Conservation (phyloP, 2,888 invertebrate species). For the Lamellibrachia satsuma region DNA sequence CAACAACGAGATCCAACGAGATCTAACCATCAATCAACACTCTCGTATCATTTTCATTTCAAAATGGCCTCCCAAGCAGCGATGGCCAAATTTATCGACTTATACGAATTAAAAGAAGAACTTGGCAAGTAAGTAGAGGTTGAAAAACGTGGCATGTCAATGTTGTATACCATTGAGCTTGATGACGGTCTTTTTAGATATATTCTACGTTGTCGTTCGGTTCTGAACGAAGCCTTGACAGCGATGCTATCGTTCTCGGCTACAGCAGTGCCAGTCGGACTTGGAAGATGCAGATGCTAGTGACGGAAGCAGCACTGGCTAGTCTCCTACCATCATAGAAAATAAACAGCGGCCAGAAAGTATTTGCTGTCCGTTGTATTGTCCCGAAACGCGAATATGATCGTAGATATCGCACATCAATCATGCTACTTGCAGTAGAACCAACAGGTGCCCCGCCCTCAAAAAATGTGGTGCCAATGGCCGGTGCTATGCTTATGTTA, state of each 20-base stretch:
- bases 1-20: not conserved
- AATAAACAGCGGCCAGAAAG: not conserved
- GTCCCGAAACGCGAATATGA: not conserved
- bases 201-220: not conserved
- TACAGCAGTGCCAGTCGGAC: not conserved
- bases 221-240: not conserved
- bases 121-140: conserved; percentile 91
- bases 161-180: conserved; percentile 13
- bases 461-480: not conserved
- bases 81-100: conserved; percentile 88
- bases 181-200: not conserved
- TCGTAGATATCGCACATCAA: not conserved
- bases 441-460: conserved; percentile 6
- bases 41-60: conserved; percentile 32
- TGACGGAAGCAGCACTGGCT: not conserved
- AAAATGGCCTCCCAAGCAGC: conserved; percentile 43
- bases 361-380: not conserved
- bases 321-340: not conserved
- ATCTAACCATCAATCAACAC: conserved; percentile 17
- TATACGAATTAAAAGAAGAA: conserved; percentile 99
- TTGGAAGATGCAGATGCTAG: not conserved
- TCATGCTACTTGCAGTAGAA: not conserved
- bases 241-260: not conserved
- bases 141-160: not conserved
- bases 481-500: not conserved